A percentile compares a stretch with the other conserved stretches of the same genome.
Evolutionary conservation across 2,113 vertebrate species (phyloP).

Genomic region (Calonectris borealis): DNA sequence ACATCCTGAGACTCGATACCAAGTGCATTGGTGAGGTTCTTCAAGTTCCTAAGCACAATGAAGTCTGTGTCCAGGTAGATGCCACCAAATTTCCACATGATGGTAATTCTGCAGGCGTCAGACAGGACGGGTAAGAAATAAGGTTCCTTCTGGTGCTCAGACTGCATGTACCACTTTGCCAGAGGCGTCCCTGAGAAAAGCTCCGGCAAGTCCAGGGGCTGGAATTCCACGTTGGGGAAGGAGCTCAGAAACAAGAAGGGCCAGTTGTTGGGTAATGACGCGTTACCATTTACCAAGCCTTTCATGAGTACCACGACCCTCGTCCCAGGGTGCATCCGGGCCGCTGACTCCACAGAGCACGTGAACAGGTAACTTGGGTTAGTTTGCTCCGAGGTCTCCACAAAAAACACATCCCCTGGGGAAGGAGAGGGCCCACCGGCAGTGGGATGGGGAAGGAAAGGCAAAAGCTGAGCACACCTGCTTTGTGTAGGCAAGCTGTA

Average conservation of each 20-base stretch:
- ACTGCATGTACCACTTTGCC: constrained; percentile 35
- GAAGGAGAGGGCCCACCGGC: background rate
- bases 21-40: constrained; percentile 62
- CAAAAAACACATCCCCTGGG: constrained; percentile 58
- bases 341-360: constrained; percentile 77
- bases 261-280: constrained; percentile 29
- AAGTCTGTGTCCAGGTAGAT: constrained; percentile 78
- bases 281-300: background rate
- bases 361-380: constrained; percentile 68
- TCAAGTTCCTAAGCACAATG: constrained; percentile 68
- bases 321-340: constrained; percentile 50
- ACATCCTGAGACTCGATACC: constrained; percentile 61
- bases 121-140: constrained; percentile 60
- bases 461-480: background rate
- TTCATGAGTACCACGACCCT: constrained; percentile 70
- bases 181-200: constrained; percentile 73
- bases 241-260: constrained; percentile 65
- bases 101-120: constrained; percentile 66
- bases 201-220: constrained; percentile 40
- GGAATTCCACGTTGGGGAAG: constrained; percentile 67
- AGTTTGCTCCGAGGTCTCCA: constrained; percentile 63
- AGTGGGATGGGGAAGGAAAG: fast-evolving
- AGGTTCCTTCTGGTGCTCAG: constrained; percentile 21
- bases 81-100: constrained; percentile 75
- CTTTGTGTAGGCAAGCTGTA: background rate